Evolutionary conservation across 2,113 vertebrate species (phyloP), one percentile per base, ranked within the genome.

Genomic region (Steatornis caripensis): DNA sequence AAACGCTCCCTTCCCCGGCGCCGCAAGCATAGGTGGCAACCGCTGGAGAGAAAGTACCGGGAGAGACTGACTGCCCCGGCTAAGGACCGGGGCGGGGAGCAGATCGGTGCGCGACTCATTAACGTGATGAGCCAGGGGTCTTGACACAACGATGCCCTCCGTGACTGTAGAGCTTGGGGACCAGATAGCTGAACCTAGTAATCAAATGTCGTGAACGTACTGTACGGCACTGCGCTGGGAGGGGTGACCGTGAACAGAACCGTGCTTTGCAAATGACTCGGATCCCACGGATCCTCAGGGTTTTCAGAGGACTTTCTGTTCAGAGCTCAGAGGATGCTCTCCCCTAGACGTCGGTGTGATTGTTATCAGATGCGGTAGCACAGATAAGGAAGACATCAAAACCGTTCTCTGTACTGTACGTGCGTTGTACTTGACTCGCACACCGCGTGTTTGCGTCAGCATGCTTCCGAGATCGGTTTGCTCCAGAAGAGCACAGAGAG

Each of bases 371-470:
- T 76, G 14, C 3, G 7, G 5, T 71, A 75, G 29, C 51, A 18
- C 10, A 32, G 48, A n/a, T 41, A 17, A 60, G 54, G 66, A 46
- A n/a, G 12, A 21, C 20, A 36, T 54, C 32, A 23, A 84, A 75
- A 32, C 24, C 8, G 0, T 49, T 46, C 37, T 34, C 36, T 48
- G 37, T 18, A 49, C 22, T 10, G 3, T 24, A 17, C 5, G 0
- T 12, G 24, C 22, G 0, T 29, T 37, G 19, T 41, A 24, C 43
- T 64, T 55, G 62, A 20, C 46, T 53, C 0, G 0, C 27, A 6
- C 34, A 6, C 12, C 0, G 0, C 20, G 85, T 34, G 8, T 26
- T 65, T 58, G 30, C 64, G 60, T 29, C 14, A 17, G 32, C 39
- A 54, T 19, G 3, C 37, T 62, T 32, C 29, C 1, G 0, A 23